These are phyloP conservation scores for Microcebus jonahi DNA, from an alignment of 2,113 vertebrate genomes.

Conservation along the genomic window DNA sequence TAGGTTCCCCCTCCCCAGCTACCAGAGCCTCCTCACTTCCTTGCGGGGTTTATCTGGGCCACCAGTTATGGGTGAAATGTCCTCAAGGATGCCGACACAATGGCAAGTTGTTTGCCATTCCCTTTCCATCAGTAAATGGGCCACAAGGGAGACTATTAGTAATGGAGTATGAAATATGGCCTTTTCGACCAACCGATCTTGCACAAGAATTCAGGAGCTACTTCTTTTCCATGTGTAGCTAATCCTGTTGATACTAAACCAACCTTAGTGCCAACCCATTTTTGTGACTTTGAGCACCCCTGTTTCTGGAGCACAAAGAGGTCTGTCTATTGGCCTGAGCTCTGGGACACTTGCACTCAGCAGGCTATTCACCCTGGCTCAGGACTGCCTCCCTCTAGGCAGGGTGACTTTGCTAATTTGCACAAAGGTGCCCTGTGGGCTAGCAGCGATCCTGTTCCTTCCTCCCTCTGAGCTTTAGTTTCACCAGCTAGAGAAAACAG, in stretches of 20 bases:
- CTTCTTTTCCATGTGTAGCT: not conserved
- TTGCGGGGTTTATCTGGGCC: not conserved
- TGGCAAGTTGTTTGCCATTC: not conserved
- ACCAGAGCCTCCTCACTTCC: not conserved
- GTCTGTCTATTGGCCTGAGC: not conserved
- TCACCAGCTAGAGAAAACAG: not conserved
- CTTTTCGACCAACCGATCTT: not conserved
- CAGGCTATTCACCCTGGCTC: not conserved
- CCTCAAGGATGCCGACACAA: not conserved
- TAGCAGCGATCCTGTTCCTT: not conserved
- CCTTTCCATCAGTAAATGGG: not conserved
- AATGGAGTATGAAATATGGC: not conserved
- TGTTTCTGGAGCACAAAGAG: not conserved
- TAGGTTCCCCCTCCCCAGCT: not conserved
- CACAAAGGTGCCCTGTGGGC: rapidly evolving
- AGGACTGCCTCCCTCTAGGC: not conserved
- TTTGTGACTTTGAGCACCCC: not conserved
- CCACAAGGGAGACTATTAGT: not conserved
- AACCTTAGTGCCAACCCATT: not conserved
- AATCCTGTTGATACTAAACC: not conserved
- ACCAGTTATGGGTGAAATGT: not conserved
- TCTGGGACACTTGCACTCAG: not conserved
- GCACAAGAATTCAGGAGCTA: not conserved
- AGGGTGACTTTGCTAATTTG: not conserved
- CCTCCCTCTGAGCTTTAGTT: not conserved